Base-by-base conservation (phyloP, 2,113 vertebrate species). In the Columba livia region DNA sequence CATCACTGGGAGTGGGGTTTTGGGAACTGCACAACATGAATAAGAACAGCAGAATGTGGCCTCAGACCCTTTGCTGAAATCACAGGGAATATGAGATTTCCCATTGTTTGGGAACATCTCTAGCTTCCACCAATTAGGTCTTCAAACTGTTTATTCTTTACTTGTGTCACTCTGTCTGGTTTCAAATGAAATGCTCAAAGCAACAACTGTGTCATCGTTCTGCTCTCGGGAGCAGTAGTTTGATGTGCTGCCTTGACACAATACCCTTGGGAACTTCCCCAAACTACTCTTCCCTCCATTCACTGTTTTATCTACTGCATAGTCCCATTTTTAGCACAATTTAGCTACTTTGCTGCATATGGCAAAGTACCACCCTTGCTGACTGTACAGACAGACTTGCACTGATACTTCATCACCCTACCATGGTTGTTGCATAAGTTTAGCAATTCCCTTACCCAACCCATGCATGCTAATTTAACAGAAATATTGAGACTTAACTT, bases 111-210 rank as follows among this genome's bases (percentile, higher is more conserved):
- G 58, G 62, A 82, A 62, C 83, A 70, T 73, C 88, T 94, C 70
- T n/a, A 92, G 65, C 80, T 87, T 92, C 66, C 44, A 69, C 77
- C 86, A 57, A 20, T 80, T 90, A 91, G 44, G 51, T 92, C 25
- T 74, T 40, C 65, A 87, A 72, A 44, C 62, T 48, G 16, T 89
- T 92, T 81, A 19, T 84, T 79, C 69, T 74, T 84, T 62, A 25
- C 57, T 69, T 42, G 2, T 89, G 65, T 89, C 57, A n/a, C 36
- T 85, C 36, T 19, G 1, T 74, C 70, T 18, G 5, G 24, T 87
- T 91, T 82, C n/a, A 84, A 57, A 65, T 54, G 47, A 85, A 95
- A 89, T 75, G 38, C 78, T 89, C 34, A 51, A 88, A 91, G 83
- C 34, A 66, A 48, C 1, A 0, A 36, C 71, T 87, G 74, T 72